A percentile compares a stretch with the other conserved stretches of the same genome.
Conservation (phyloP, 2,113 vertebrate genomes). For the Rissa tridactyla region DNA sequence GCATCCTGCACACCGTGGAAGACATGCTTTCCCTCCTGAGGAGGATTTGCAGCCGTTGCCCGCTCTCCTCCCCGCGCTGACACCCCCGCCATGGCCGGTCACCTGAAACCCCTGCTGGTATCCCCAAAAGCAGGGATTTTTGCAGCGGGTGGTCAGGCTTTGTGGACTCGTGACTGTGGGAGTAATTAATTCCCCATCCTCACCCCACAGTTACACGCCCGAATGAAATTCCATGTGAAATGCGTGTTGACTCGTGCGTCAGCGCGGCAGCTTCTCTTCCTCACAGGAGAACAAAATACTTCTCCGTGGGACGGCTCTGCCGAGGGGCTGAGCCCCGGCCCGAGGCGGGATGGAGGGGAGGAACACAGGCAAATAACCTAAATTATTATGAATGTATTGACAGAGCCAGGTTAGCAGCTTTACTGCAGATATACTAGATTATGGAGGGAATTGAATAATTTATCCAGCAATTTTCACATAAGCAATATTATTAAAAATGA, state of each 20-base stretch:
- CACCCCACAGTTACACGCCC: background rate
- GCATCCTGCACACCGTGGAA: background rate
- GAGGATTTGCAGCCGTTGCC: accelerated
- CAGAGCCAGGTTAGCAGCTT: conserved; percentile 57
- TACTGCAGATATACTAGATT: conserved; percentile 57
- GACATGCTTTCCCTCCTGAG: background rate
- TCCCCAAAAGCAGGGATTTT: accelerated
- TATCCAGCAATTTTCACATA: conserved; percentile 74
- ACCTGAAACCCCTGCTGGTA: background rate
- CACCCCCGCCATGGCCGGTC: accelerated
- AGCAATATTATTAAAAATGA: conserved; percentile 75
- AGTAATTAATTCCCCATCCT: conserved; percentile 13
- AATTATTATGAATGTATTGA: conserved; percentile 59
- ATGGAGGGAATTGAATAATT: conserved; percentile 74
- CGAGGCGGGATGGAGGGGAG: background rate
- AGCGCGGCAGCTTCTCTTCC: background rate
- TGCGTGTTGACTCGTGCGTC: background rate
- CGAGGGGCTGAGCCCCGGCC: background rate
- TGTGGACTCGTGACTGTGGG: background rate
- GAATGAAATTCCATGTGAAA: conserved; percentile 20
- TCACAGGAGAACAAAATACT: background rate
- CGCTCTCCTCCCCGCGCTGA: background rate
- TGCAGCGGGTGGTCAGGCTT: background rate
- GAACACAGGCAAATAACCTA: background rate
- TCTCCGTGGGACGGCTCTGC: background rate